Evolutionary conservation across 2,888 invertebrate genomes (phyloP), one percentile per base, ranked within the genome.

Genomic region (Caenorhabditis macrosperma): DNA sequence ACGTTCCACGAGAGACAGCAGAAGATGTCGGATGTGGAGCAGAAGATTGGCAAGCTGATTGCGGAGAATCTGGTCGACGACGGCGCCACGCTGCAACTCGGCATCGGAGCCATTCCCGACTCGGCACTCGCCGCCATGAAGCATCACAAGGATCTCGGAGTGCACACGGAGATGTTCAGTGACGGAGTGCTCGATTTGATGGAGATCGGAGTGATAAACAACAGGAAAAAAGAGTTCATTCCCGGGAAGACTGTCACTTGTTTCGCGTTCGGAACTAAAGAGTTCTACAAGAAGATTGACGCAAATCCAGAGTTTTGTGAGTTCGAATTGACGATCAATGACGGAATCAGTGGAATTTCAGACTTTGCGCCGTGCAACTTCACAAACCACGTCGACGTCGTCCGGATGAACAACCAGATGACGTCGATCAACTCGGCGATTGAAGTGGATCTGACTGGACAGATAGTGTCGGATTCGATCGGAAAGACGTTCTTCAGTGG

Each of bases 101-200:
- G 96, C 88, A 97, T 97, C 91, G 97, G 97, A 76, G 95, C 94
- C 88, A 96, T 97, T 88, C 97, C 97, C 0, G 96, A 97, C 91
- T 96, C 96, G 1, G 96, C 96, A 1, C 92, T 97, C 1, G 93
- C 94, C 0, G 93, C 94, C 0, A 92, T 97, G 78, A 94, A 93
- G 76, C 93, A 94, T 86, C 97, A 97, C 93, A 95, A 96, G 90
- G 95, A 97, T 91, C 93, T 97, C 46, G 97, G 97, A 26, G 94
- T 97, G 72, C 97, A 97, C 92, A 96, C 97, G 0, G 97, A 97
- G 92, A 96, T 97, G 96, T 96, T 97, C 92, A 95, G 95, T 88
- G 95, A 95, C 66, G 96, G 96, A 7, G 95, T 97, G 48, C 94
- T 96, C 17, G 95, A 96, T 88, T 93, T 97, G 50, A 95, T 95